Evolutionary conservation across 2,888 invertebrate genomes (phyloP).

Genomic region (Pseudeuparius sepicola): DNA sequence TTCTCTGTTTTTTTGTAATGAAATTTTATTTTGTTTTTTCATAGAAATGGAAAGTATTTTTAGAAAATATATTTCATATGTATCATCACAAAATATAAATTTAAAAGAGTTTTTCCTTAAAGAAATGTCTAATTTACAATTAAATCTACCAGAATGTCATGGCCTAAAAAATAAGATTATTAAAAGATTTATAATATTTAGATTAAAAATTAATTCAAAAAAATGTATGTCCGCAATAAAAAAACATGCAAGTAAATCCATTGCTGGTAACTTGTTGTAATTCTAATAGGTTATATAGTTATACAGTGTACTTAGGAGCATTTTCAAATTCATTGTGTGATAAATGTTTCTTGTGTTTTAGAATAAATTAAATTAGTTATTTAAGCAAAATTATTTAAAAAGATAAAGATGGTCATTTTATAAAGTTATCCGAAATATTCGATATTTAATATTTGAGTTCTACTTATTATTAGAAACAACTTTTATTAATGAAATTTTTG

Average conservation of each 20-base stretch:
- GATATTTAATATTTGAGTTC: no score
- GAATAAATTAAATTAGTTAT: no score
- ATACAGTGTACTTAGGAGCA: no score
- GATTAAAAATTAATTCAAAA: slow-evolving; percentile 15
- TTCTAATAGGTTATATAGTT: no score
- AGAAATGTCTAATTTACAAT: slow-evolving; percentile 8
- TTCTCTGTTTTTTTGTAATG: slow-evolving; percentile 13
- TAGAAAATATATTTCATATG: slow-evolving; percentile 11
- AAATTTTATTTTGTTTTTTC: slow-evolving; percentile 13
- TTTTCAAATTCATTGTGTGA: no score
- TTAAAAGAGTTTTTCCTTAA: slow-evolving; percentile 10
- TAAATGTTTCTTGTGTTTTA: no score
- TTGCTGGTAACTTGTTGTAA: slow-evolving; percentile 11
- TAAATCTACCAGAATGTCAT: slow-evolving; percentile 14
- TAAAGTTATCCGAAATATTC: no score
- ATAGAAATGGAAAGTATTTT: slow-evolving; percentile 14
- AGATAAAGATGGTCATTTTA: no score
- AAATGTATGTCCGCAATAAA: slow-evolving; percentile 4
- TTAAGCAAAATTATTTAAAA: no score
- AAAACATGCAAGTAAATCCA: slow-evolving; percentile 10
- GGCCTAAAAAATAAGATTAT: slow-evolving; percentile 16
- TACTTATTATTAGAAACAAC: no score
- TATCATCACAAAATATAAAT: slow-evolving; percentile 14
- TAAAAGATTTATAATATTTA: slow-evolving; percentile 10
- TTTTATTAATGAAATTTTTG: no score